Base-by-base conservation (phyloP, 2,888 invertebrate genomes). In the Cryptosula pallasiana region DNA sequence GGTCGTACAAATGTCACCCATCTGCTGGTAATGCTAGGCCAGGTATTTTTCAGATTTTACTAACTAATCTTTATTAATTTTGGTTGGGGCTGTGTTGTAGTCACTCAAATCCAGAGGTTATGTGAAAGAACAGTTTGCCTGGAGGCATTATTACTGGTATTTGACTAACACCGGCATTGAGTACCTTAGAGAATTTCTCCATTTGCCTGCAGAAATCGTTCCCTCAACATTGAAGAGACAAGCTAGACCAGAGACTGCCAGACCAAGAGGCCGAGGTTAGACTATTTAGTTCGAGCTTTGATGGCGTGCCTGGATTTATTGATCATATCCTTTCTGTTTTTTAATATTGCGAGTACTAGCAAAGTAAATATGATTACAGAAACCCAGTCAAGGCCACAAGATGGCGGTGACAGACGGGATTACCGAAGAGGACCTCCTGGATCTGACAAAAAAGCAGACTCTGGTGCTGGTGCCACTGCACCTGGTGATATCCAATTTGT, bases 141-240 rank as follows among this genome's bases (percentile, higher is more conserved):
- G 99, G 99, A 91, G 98, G 81, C 98, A 99, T 86, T 99, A 93
- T 82, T 99, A 99, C 86, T 99, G 98, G 97, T 95, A 95, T 87
- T 88, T 99, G 78, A 99, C 96, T 77, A 98, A 99, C 85, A 95
- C 97, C 82, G 99, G 99, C 78, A 98, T 99, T 84, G 93, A 94
- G 85, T 98, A 95, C 86, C 88, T 99, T 77, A 89, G 99, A 77
- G 83, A 84, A 82, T 97, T 92, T 87, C 89, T 99, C 76, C 96
- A 99, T 83, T 89, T 99, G 82, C 98, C 99, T 9, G 91, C 96
- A 76, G 99, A 99, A 82, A 98, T 99, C 86, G 97, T 99, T 45
- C 99, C 99, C 55, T 91, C 96, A 0, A 99, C 99, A 0, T 88
- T 99, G 77, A 98, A 96, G 87, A 90, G 95, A 76, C 94, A 94